These are phyloP conservation scores for Limnodromus scolopaceus DNA, from an alignment of 2,797 vertebrate genomes.

Conservation along the genomic window DNA sequence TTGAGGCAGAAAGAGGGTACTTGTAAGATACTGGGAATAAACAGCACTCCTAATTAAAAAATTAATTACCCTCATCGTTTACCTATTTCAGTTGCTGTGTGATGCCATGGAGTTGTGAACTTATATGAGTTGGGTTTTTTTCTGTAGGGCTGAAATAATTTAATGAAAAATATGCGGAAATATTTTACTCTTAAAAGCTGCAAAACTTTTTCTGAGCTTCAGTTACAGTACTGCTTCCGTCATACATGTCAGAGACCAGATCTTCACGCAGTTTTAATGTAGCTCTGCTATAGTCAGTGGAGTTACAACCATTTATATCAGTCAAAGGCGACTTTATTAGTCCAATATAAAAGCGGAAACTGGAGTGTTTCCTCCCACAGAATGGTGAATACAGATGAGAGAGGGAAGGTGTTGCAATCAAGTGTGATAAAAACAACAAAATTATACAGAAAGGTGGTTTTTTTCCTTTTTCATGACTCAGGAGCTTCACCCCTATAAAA, in stretches of 20 bases:
- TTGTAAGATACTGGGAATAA: neutral
- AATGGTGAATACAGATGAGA: neutral
- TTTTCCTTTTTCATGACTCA: neutral
- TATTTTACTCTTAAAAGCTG: neutral
- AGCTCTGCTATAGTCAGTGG: neutral
- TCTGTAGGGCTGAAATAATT: neutral
- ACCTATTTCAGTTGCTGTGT: neutral
- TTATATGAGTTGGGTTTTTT: neutral
- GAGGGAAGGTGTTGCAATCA: neutral
- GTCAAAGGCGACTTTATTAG: neutral
- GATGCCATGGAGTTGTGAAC: neutral
- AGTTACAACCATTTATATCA: neutral
- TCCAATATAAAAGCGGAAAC: neutral
- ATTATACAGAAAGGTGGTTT: neutral
- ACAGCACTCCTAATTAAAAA: neutral
- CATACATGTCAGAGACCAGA: fast-evolving
- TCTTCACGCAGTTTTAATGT: neutral
- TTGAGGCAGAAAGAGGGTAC: neutral
- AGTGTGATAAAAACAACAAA: neutral
- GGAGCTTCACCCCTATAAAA: neutral
- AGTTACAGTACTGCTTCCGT: neutral
- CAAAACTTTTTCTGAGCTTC: neutral
- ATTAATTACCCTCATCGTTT: neutral
- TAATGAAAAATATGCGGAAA: neutral
- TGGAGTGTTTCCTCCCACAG: neutral